Conservation (phyloP, 37 sponge, comb jelly and placozoan species). For the Dysidea cf. avara region DNA sequence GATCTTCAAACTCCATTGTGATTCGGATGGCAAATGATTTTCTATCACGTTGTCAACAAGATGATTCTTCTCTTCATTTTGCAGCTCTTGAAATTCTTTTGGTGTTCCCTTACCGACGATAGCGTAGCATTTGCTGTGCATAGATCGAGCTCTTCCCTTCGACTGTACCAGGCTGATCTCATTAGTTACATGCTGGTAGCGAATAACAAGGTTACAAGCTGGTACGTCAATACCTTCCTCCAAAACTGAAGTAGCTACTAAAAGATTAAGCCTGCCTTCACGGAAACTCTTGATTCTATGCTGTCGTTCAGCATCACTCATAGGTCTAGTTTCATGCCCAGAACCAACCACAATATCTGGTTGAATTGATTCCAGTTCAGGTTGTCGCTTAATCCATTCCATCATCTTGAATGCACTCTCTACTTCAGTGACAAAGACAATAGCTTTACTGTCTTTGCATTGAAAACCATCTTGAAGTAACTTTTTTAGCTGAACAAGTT, state of each 20-base stretch:
- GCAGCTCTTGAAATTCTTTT: constrained; percentile 19
- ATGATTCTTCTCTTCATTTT: constrained; percentile 18
- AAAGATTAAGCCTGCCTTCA: constrained; percentile 67
- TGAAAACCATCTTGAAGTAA: too few relatives aligned
- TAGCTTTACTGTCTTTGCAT: too few relatives aligned
- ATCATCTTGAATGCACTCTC: too few relatives aligned
- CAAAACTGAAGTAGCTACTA: constrained; percentile 82
- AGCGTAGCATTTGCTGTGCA: constrained; percentile 21
- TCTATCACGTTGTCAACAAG: constrained; percentile 18
- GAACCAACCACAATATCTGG: constrained; percentile 9
- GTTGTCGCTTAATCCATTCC: too few relatives aligned
- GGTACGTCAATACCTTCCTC: constrained; percentile 97
- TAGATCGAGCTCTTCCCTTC: constrained; percentile 71
- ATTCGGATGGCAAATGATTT: neutral
- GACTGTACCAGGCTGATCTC: constrained; percentile 68
- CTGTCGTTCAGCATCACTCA: constrained; percentile 63
- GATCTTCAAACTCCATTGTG: neutral
- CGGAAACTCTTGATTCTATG: constrained; percentile 74
- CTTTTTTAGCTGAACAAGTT: too few relatives aligned
- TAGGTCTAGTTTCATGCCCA: constrained; percentile 37
- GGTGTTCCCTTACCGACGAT: constrained; percentile 25
- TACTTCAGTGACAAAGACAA: too few relatives aligned
- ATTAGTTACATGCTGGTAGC: constrained; percentile 70
- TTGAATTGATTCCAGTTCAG: neutral
- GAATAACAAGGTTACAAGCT: constrained; percentile 83